Evolutionary conservation across 2,113 vertebrate genomes (phyloP).

Genomic region (Ammodytes marinus): DNA sequence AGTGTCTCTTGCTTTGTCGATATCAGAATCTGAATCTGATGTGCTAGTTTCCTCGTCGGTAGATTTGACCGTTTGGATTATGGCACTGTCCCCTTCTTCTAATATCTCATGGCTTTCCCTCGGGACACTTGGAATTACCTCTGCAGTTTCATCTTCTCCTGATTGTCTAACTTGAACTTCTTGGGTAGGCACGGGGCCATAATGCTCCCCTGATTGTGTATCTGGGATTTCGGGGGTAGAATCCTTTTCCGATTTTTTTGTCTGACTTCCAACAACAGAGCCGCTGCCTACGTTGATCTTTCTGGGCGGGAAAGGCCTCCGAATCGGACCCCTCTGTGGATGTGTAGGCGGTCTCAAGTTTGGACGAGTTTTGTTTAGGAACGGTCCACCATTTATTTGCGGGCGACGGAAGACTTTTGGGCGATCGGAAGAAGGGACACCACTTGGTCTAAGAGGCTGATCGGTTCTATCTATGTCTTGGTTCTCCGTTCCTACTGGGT

Average conservation of each 20-base stretch:
- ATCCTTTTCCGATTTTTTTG: conserved; percentile 12
- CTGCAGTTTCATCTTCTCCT: not conserved
- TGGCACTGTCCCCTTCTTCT: not conserved
- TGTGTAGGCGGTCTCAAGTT: conserved; percentile 35
- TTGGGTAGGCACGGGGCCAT: not conserved
- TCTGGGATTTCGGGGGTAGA: not conserved
- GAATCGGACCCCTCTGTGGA: conserved; percentile 28
- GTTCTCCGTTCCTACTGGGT: not conserved
- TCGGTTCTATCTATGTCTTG: not conserved
- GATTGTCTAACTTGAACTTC: not conserved
- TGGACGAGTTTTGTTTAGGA: conserved; percentile 57
- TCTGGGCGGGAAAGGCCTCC: conserved; percentile 38
- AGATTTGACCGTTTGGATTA: not conserved
- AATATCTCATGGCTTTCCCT: not conserved
- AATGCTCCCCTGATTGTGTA: conserved; percentile 1
- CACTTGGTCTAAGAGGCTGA: conserved; percentile 14
- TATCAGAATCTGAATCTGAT: not conserved
- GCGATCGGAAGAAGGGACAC: not conserved
- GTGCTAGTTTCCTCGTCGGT: not conserved
- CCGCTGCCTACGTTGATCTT: not conserved
- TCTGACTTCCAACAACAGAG: conserved; percentile 4
- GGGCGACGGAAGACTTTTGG: conserved; percentile 20
- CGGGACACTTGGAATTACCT: not conserved
- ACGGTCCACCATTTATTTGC: not conserved
- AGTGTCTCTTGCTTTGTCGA: not conserved